Base-by-base conservation (phyloP, 2,113 vertebrate genomes). In the Planiliza haematocheilus region DNA sequence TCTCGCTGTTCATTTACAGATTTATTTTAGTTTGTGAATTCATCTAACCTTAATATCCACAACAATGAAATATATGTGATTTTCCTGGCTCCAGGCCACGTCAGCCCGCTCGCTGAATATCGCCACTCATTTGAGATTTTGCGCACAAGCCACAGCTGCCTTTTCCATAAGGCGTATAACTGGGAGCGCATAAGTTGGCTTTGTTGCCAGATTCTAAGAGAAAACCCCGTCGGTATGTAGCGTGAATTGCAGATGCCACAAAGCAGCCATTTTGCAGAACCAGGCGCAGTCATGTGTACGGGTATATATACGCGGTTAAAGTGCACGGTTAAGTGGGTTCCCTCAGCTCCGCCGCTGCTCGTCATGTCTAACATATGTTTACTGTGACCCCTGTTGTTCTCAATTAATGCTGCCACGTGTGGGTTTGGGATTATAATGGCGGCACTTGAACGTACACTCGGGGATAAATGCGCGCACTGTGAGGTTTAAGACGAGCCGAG, bases 181-280 rank as follows among this genome's bases (percentile, higher is more conserved):
- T 16, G 9, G 53, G 42, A 56, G 17, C 43, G 17, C 48, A 49
- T 14, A 42, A 24, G 21, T 38, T 72, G 24, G 67, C 46, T 69
- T 75, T 49, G 48, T 49, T 69, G 43, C 20, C 37, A 43, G 12
- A 57, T 59, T 58, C 1, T 21, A 6, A 64, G 21, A 49, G 20
- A 34, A 67, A 70, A 37, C 7, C 17, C 51, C 11, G n/a, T 11
- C 58, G 68, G 20, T 73, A 37, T 66, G 46, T 64, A 50, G 11
- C 37, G 6, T 10, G 17, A 49, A 52, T 77, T 13, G 51, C 11
- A 0, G 10, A 68, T 46, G 46, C 55, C 76, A 59, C 57, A 77
- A 69, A 67, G 63, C 53, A 46, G 58, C 56, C 76, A 72, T 85
- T 74, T 68, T 71, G 57, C 61, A 42, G 11, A 67, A 73, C 49